Conservation (phyloP, 2,888 invertebrate species). For the Philopedon plagiatum region DNA sequence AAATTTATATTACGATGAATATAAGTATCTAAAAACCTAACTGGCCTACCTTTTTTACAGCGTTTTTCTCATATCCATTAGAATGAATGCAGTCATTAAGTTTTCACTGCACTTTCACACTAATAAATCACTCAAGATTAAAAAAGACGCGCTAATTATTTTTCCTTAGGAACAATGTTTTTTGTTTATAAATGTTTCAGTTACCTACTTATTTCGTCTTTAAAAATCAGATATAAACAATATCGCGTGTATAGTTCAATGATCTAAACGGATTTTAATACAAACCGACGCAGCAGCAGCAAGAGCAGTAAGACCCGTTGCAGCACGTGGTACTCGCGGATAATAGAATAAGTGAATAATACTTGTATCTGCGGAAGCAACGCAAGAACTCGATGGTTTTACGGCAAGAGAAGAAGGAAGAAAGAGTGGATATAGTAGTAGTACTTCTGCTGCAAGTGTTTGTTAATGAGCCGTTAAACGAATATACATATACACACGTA, state of each 20-base stretch:
- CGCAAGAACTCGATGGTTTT: constrained; percentile 23
- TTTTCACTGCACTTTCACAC: constrained; percentile 16
- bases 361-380: constrained; percentile 22
- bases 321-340: constrained; percentile 21
- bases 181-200: neutral
- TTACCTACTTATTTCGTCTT: no score
- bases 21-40: neutral
- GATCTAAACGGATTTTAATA: constrained; percentile 18
- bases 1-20: no score
- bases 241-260: constrained; percentile 2
- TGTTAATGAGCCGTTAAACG: constrained; percentile 3
- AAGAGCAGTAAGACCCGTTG: constrained; percentile 19
- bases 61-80: neutral
- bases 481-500: neutral
- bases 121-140: neutral
- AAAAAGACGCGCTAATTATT: no score
- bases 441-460: neutral
- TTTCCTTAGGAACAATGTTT: neutral
- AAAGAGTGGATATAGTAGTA: constrained; percentile 32
- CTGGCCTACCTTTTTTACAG: neutral
- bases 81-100: neutral
- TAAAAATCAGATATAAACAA: neutral
- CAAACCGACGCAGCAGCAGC: constrained; percentile 1
- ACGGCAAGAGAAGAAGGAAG: constrained; percentile 39
- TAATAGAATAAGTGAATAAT: constrained; percentile 28